Evolutionary conservation across 2,113 vertebrate species (phyloP).

Genomic region (Embiotoca jacksoni): DNA sequence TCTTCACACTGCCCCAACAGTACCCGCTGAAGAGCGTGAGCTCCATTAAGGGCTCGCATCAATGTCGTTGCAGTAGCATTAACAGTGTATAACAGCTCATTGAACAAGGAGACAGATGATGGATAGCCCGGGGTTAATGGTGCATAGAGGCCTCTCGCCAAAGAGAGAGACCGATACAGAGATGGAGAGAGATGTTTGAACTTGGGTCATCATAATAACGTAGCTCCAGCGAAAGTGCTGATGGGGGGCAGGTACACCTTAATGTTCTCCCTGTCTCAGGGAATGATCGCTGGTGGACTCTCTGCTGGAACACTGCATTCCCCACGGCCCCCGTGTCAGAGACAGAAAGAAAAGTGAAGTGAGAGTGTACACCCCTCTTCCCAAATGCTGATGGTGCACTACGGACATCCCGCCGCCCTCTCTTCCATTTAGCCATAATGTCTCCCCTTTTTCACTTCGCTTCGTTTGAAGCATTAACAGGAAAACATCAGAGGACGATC

Average conservation of each 20-base stretch:
- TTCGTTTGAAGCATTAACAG: slow-evolving; percentile 10
- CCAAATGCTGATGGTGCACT: slow-evolving; percentile 55
- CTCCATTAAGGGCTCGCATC: slow-evolving; percentile 50
- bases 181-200: slow-evolving; percentile 48
- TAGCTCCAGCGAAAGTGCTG: slow-evolving; percentile 66
- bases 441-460: background rate
- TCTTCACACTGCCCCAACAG: background rate
- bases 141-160: slow-evolving; percentile 55
- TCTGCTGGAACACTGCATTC: slow-evolving; percentile 43
- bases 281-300: slow-evolving; percentile 54
- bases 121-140: slow-evolving; percentile 68
- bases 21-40: slow-evolving; percentile 21
- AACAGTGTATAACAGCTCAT: slow-evolving; percentile 52
- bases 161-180: slow-evolving; percentile 19
- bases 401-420: background rate
- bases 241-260: slow-evolving; percentile 60
- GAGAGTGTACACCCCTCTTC: slow-evolving; percentile 6
- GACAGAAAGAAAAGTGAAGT: slow-evolving; percentile 19
- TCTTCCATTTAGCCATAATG: background rate
- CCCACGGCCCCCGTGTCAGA: slow-evolving; percentile 30
- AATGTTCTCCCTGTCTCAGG: slow-evolving; percentile 67
- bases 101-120: slow-evolving; percentile 67
- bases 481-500: slow-evolving; percentile 16
- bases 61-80: slow-evolving; percentile 48
- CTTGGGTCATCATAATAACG: slow-evolving; percentile 58